These are phyloP conservation scores for Vollenhovia emeryi DNA, from an alignment of 1,140 invertebrate species.

Conservation along the genomic window DNA sequence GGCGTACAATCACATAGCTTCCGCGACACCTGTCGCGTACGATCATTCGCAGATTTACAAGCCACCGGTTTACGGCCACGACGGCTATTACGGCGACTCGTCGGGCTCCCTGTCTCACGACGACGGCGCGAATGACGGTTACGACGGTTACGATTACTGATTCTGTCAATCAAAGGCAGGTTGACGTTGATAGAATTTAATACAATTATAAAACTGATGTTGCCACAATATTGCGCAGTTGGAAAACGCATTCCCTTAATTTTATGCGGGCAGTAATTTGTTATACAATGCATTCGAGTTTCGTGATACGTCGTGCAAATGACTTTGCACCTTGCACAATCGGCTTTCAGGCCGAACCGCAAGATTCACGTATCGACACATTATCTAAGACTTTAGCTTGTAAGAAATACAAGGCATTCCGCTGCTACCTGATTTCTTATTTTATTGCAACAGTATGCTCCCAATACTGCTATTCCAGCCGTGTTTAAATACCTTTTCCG, in stretches of 20 bases:
- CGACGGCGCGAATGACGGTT: slow-evolving; percentile 84
- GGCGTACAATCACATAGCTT: slow-evolving; percentile 64
- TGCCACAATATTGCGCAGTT: background rate
- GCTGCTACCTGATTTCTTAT: background rate
- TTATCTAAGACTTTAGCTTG: slow-evolving; percentile 18
- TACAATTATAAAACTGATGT: background rate
- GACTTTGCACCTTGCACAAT: background rate
- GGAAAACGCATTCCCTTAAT: slow-evolving; percentile 5
- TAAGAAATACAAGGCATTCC: slow-evolving; percentile 39
- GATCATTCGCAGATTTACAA: slow-evolving; percentile 36
- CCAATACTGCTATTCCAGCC: background rate
- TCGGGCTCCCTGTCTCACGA: slow-evolving; percentile 75
- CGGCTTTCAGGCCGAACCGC: slow-evolving; percentile 21
- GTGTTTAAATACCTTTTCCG: background rate
- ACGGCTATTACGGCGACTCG: slow-evolving; percentile 55
- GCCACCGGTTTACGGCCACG: slow-evolving; percentile 1
- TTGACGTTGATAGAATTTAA: background rate
- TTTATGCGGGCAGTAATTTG: background rate
- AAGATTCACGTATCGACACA: slow-evolving; percentile 7
- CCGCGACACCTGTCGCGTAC: slow-evolving; percentile 28
- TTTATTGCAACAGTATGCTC: background rate
- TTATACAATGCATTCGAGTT: slow-evolving; percentile 1
- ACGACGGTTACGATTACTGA: slow-evolving; percentile 36
- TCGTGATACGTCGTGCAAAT: slow-evolving; percentile 20
- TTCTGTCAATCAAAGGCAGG: background rate